Evolutionary conservation across 1,140 invertebrate species (phyloP), one percentile per base, ranked within the genome.

Genomic region (Pectinophora gossypiella): DNA sequence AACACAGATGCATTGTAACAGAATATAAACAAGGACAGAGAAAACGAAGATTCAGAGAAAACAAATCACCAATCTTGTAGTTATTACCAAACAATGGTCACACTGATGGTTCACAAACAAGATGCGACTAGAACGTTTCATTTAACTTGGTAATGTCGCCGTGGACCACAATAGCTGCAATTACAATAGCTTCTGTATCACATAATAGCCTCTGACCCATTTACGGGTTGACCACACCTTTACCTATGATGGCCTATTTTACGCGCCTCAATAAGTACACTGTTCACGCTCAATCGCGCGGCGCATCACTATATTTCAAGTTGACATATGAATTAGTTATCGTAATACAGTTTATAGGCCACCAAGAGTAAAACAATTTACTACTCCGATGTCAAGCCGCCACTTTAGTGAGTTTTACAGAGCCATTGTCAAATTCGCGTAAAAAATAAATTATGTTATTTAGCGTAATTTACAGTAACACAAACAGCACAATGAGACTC

Each of bases 191-290:
- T 76, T 50, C 62, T 68, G 53, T 45, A 49, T 52, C 54, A 48
- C 46, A 56, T 71, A 64, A 67, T 63, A 65, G 59, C 66, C 63
- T 75, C 61, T 72, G 71, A 72, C 70, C 71, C 55, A 69, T 72
- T 69, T 74, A 57, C 20, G 27, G 19, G 1, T 40, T 48, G 51
- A 65, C 54, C 72, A 51, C 73, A 67, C 76, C 69, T 74, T 61
- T 56, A 55, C 58, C 56, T 51, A 52, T 51, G 44, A 53, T 67
- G 64, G 42, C 57, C 61, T 44, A 61, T 64, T 68, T 65, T 9
- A 56, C 43, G 47, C 57, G 51, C 20, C 50, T 13, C 36, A 40
- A 40, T 40, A 40, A 7, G 27, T 27, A 46, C 22, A 18, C 35
- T 46, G 56, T 61, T 55, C 45, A 48, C 45, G 48, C 7, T 53